Percentiles rank a stretch among this genome's conserved stretches.
Conservation (phyloP, 2,113 vertebrate genomes). For the Ictidomys tridecemlineatus region DNA sequence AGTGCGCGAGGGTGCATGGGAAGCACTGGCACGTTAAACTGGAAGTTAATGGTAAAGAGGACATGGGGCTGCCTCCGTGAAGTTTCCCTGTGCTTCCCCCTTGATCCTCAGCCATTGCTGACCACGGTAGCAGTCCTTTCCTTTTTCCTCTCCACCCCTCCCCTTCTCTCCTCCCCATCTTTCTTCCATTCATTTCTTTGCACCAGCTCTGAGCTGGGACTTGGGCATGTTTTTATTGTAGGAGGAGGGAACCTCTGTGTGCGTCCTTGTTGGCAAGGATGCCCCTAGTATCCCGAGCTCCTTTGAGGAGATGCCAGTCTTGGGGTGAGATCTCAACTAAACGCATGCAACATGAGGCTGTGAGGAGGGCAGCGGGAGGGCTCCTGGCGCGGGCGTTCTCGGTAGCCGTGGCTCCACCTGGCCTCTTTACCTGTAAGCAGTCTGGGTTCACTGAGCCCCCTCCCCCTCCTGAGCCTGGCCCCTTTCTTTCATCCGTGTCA, state of each 20-base stretch:
- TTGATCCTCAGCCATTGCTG: neutral
- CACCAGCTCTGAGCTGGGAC: neutral
- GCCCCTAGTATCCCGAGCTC: neutral
- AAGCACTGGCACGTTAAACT: neutral
- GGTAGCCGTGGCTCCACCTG: neutral
- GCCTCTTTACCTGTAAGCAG: neutral
- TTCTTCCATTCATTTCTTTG: no score
- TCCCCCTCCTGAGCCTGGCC: neutral
- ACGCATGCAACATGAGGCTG: neutral
- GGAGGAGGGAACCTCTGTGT: neutral
- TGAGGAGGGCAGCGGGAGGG: neutral
- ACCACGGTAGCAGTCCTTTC: neutral
- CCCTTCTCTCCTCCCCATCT: no score
- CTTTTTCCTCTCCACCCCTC: neutral
- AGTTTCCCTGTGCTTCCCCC: neutral
- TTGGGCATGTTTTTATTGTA: fast-evolving
- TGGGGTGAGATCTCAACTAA: neutral
- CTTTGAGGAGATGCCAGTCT: neutral
- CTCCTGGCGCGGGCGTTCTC: neutral
- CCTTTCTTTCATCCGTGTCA: neutral
- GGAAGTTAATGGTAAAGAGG: neutral
- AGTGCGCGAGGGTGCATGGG: neutral
- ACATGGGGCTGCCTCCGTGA: neutral
- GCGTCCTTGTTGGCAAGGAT: neutral
- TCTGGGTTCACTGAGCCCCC: no score